Evolutionary conservation across 2,797 vertebrate genomes (phyloP).

Genomic region (Cercopithecus diana): DNA sequence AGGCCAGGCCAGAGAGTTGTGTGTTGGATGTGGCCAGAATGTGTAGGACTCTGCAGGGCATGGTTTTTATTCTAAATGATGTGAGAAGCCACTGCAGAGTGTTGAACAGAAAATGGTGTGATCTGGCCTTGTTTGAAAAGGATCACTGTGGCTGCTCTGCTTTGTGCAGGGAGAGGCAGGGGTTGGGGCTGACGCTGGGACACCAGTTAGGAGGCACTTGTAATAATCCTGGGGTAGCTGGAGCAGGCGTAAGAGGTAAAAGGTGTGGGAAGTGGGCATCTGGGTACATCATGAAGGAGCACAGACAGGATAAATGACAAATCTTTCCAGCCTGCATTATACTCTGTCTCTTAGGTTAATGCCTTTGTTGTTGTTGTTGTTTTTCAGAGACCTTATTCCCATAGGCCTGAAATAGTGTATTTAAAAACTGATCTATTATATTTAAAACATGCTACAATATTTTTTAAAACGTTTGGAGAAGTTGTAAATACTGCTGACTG

Average conservation of each 20-base stretch:
- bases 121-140: background rate
- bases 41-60: background rate
- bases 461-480: background rate
- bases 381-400: background rate
- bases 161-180: background rate
- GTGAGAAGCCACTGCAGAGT: background rate
- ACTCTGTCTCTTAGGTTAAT: background rate
- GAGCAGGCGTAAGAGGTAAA: too few species aligned
- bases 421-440: background rate
- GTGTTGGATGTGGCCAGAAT: background rate
- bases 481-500: background rate
- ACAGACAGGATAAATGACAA: background rate
- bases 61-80: background rate
- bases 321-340: background rate
- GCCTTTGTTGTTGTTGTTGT: background rate
- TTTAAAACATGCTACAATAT: background rate
- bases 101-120: background rate
- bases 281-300: background rate
- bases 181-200: background rate
- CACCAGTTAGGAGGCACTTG: too few species aligned
- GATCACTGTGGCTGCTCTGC: background rate
- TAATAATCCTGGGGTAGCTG: background rate
- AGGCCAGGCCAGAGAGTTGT: background rate
- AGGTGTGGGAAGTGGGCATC: background rate
- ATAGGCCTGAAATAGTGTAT: background rate